These are phyloP conservation scores for Salmo trutta DNA, from an alignment of 2,797 vertebrate species.

Conservation along the genomic window DNA sequence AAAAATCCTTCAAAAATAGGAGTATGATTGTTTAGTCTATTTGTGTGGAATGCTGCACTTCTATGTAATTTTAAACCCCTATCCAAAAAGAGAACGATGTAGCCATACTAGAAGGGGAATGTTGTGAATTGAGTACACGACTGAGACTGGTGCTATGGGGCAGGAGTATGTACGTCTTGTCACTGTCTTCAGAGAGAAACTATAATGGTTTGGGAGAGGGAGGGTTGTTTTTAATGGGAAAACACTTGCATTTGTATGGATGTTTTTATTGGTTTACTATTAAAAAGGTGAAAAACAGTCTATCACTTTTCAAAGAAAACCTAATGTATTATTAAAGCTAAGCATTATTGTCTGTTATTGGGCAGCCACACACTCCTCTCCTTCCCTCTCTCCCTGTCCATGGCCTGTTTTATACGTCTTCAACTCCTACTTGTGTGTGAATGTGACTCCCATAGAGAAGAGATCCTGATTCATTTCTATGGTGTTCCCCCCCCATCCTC, in stretches of 20 bases:
- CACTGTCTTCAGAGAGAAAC: constrained; percentile 74
- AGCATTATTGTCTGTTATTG: constrained; percentile 47
- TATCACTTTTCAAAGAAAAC: constrained; percentile 35
- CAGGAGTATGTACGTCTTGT: constrained; percentile 55
- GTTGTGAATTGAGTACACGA: constrained; percentile 18
- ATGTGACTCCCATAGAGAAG: not conserved
- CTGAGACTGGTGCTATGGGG: constrained; percentile 39
- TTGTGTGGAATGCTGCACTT: constrained; percentile 67
- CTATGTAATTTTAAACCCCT: constrained; percentile 29
- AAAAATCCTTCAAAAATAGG: constrained; percentile 52
- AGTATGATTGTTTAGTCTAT: constrained; percentile 54
- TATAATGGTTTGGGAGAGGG: constrained; percentile 23
- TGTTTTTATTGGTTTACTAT: constrained; percentile 60
- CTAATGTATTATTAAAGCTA: constrained; percentile 32
- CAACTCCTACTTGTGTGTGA: constrained; percentile 19
- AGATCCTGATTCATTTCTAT: not conserved
- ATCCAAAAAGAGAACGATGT: constrained; percentile 41
- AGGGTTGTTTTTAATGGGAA: constrained; percentile 40
- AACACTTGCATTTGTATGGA: constrained; percentile 43
- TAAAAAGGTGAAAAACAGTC: constrained; percentile 30
- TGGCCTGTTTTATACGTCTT: constrained; percentile 45
- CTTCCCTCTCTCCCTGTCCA: constrained; percentile 30
- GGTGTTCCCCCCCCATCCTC: constrained; percentile 21
- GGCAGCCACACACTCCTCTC: constrained; percentile 13
- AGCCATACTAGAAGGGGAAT: constrained; percentile 23